Evolutionary conservation across 2,797 vertebrate genomes (phyloP).

Genomic region (Anas bahamensis): DNA sequence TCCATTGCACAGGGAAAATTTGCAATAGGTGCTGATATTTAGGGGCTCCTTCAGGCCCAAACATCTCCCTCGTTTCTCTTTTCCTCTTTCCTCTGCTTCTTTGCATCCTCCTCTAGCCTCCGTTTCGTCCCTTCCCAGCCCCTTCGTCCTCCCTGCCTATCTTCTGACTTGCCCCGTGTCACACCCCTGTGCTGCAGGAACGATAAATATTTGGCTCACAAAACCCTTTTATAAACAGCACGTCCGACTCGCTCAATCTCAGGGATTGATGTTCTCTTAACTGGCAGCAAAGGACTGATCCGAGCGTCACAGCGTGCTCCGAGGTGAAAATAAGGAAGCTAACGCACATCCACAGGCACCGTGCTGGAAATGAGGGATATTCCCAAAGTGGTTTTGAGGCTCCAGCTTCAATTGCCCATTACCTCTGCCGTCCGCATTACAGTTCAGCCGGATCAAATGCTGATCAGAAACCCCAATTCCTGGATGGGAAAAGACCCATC

Average conservation of each 20-base stretch:
- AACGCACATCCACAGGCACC: background rate
- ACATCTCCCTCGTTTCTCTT: background rate
- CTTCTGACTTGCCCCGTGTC: background rate
- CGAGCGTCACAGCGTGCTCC: background rate
- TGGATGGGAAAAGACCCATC: background rate
- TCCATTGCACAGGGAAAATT: background rate
- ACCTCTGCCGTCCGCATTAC: background rate
- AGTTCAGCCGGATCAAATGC: background rate
- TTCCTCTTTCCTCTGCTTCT: background rate
- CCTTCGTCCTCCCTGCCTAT: too few relatives aligned
- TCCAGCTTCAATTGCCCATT: background rate
- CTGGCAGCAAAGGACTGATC: background rate
- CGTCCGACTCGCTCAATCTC: rapidly evolving
- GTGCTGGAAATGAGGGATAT: background rate
- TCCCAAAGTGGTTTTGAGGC: background rate
- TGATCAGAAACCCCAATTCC: background rate
- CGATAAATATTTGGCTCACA: background rate
- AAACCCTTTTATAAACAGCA: background rate
- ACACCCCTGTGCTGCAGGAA: background rate
- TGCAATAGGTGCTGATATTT: background rate
- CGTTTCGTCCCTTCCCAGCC: background rate
- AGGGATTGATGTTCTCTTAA: background rate
- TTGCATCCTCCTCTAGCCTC: background rate
- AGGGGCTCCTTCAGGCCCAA: background rate
- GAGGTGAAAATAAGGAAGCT: background rate